A percentile compares a stretch with the other conserved stretches of the same genome.
These are phyloP conservation scores for Felis catus DNA, from an alignment of 2,113 vertebrate genomes.

Conservation along the genomic window DNA sequence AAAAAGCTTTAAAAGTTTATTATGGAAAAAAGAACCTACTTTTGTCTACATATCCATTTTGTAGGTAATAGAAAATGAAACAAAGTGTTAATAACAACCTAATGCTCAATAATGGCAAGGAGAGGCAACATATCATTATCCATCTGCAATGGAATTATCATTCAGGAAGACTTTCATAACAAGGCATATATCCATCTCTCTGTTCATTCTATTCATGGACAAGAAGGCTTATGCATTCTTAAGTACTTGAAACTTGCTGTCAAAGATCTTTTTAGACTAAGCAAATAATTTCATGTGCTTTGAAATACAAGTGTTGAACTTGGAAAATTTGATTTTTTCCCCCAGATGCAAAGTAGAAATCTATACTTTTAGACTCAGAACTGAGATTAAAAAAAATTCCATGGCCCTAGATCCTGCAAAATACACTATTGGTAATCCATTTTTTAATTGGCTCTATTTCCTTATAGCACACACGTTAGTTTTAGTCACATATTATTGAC, in stretches of 20 bases:
- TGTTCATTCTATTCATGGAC: slow-evolving; percentile 62
- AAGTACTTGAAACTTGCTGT: slow-evolving; percentile 73
- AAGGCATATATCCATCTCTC: slow-evolving; percentile 38
- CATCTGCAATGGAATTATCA: slow-evolving; percentile 69
- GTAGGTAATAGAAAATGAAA: slow-evolving; percentile 63
- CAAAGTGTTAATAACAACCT: slow-evolving; percentile 61
- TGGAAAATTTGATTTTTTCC: not conserved
- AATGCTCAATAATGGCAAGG: slow-evolving; percentile 50
- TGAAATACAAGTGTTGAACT: slow-evolving; percentile 64
- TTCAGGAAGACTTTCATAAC: slow-evolving; percentile 60
- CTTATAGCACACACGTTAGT: not conserved
- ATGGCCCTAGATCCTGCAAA: not conserved
- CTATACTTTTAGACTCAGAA: slow-evolving; percentile 34
- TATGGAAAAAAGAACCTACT: not conserved
- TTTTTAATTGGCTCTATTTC: not conserved
- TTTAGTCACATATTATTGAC: not conserved
- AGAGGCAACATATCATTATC: slow-evolving; percentile 69
- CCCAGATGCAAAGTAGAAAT: slow-evolving; percentile 31
- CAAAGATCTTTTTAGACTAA: slow-evolving; percentile 64
- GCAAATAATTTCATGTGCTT: slow-evolving; percentile 64
- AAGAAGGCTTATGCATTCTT: slow-evolving; percentile 66
- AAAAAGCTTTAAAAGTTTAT: slow-evolving; percentile 56
- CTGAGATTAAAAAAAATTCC: not conserved
- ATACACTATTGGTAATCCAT: not conserved
- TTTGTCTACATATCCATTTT: slow-evolving; percentile 15